Base-by-base conservation (phyloP, 2,888 invertebrate species). In the Loripinus fragilis region DNA sequence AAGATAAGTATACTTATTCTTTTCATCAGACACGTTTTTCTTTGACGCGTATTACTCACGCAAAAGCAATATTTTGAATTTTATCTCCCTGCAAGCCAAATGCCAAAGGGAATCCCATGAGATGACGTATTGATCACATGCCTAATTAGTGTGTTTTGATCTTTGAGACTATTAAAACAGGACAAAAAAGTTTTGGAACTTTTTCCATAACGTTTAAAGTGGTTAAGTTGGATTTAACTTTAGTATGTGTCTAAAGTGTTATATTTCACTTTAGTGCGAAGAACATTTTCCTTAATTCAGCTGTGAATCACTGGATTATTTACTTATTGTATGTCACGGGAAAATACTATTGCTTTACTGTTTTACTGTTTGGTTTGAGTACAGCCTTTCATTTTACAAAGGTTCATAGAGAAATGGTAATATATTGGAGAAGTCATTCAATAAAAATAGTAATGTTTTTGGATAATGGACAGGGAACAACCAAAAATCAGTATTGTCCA, bases 391-490 rank as follows among this genome's bases (percentile, higher is more conserved):
- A 72, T 64, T 75, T 72, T 30, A 79, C 74, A 0, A 74, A 76
- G 72, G n/a, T 50, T n/a, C 25, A 80, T 45, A 45, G 80, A 73
- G 66, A 65, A 30, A 23, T 83, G 17, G 74, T 83, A 52, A 77
- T 73, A 68, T 77, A 77, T 33, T 71, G 78, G 76, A 71, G 76
- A 68, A 45, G 38, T 48, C 73, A 72, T 38, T 25, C 20, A 41
- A 68, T 76, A 45, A 68, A 78, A n/a, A 74, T 76, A 17, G 72
- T 76, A 30, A 69, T 76, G 67, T 74, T 71, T 50, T 48, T 81
- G 60, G 77, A 74, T 48, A 70, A 81, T 65, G 77, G 77, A 45
- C 64, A n/a, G 65, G 71, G 73, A 38, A 60, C 33, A 8, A 69
- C 52, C 38, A 20, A 23, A 35, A 50, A 12, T 7, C 17, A 23